Evolutionary conservation across 2,113 vertebrate genomes (phyloP).

Genomic region (Mesembrinibis cayennensis): DNA sequence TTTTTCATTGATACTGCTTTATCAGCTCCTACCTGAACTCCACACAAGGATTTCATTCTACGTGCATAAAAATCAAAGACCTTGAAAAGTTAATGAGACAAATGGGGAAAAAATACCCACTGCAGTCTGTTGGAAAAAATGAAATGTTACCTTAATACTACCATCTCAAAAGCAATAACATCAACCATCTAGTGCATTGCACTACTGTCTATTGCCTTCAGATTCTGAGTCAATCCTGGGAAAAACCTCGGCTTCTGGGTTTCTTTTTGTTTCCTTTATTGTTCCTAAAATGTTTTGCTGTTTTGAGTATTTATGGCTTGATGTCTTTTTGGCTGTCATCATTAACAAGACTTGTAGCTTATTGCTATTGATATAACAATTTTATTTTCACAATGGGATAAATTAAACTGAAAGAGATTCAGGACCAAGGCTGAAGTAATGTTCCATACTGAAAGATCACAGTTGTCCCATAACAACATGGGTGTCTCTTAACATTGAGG

Average conservation of each 20-base stretch:
- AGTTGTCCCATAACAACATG: neutral
- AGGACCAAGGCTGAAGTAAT: neutral
- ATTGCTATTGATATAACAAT: neutral
- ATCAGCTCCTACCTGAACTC: neutral
- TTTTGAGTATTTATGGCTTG: neutral
- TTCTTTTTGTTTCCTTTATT: neutral
- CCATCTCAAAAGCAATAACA: neutral
- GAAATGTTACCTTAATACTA: neutral
- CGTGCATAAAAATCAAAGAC: neutral
- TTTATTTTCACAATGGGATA: neutral
- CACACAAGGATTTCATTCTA: neutral
- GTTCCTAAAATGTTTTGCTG: neutral
- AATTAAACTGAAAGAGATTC: neutral
- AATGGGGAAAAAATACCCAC: neutral
- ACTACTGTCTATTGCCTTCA: neutral
- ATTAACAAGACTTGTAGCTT: constrained; percentile 5
- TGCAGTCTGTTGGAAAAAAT: neutral
- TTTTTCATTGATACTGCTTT: neutral
- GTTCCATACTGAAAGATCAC: neutral
- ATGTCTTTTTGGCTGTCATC: neutral
- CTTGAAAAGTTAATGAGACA: neutral
- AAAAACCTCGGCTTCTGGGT: neutral
- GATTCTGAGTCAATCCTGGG: neutral
- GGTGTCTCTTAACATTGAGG: neutral
- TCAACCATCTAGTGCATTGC: neutral